Evolutionary conservation across 2,888 invertebrate species (phyloP), one percentile per base, ranked within the genome.

Genomic region (Drosophila conformis): DNA sequence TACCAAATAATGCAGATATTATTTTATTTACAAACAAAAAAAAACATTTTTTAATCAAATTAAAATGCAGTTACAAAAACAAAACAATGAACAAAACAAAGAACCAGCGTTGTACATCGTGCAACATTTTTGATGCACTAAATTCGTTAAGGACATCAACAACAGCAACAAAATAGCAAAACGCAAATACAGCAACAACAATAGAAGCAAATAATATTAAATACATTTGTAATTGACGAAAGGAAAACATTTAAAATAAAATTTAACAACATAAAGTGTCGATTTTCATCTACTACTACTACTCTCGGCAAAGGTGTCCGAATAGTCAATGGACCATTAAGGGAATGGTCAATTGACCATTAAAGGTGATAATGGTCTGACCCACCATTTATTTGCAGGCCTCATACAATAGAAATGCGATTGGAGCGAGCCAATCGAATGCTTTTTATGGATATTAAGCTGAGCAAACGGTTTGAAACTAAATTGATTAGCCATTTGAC

Each of bases 181-280:
- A 33, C 48, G 40, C 46, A 58, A 48, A 40, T 38, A 49, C 66
- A 63, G 63, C 52, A 78, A 54, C 53, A 73, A 67, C 73, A 80
- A 71, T 72, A 82, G 69, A 79, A 79, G 73, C 79, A 76, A 86
- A 83, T 80, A 82, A 82, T 82, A 86, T 83, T 82, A 87, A 85
- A 87, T 81, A 86, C 87, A 85, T 85, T 85, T 85, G 87, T 87
- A 85, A 85, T 87, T 85, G 87, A 86, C 78, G 69, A 58, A 81
- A 61, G 73, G 67, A 83, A 83, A 83, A 73, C 82, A 86, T 83
- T 87, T 77, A 76, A 85, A 85, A 85, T 85, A 85, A 85, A 85
- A 85, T 84, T 79, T 81, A 87, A 85, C 82, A 82, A 83, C 77
- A 87, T 85, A 81, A 77, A 71, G 46, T 60, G 67, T 33, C 40